Evolutionary conservation across 1,140 invertebrate genomes (phyloP), one percentile per base, ranked within the genome.

Genomic region (Dolichoris vasculosae): DNA sequence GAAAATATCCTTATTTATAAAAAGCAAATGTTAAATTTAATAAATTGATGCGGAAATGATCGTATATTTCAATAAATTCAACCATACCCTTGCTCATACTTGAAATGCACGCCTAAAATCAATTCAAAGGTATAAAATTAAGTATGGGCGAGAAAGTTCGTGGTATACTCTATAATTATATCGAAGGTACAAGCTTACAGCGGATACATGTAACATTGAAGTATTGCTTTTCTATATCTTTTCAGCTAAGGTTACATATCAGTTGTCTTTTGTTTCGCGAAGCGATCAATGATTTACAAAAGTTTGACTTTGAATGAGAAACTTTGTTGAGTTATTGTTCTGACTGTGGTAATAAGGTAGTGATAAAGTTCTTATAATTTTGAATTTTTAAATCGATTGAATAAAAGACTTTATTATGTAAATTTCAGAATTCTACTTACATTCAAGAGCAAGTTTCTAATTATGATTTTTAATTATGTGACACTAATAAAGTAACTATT

Each of bases 101-200:
- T 77, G 30, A 77, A 76, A 67, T 83, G 30, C 51, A 83, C 82
- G 73, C 73, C 82, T 40, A 77, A 83, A 83, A 76, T 64, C 30
- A 7, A 38, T 35, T 38, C 4, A 4, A 13, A 75, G 32, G 6
- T 32, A 35, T 15, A 20, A 63, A 9, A 59, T 8, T 35, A 7
- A 32, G 0, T 20, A 63, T 76, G 17, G n/a, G 40, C 55, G 17
- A 59, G 20, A 63, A 76, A 20, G 48, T 76, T 59, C 26, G 13
- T 43, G 9, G 9, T 38, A 8, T 32, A 35, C 67, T n/a, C 55
- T 23, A 40, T 79, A 79, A 78, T 84, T 71, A 79, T 35, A 46
- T 11, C 64, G 55, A 46, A 77, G 73, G 43, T n/a, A 63, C 43
- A 30, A 11, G 4, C 26, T 23, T 35, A 23, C 40, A 26, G 9